Conservation (phyloP, 2,888 invertebrate genomes). For the Pandemis cinnamomeana region DNA sequence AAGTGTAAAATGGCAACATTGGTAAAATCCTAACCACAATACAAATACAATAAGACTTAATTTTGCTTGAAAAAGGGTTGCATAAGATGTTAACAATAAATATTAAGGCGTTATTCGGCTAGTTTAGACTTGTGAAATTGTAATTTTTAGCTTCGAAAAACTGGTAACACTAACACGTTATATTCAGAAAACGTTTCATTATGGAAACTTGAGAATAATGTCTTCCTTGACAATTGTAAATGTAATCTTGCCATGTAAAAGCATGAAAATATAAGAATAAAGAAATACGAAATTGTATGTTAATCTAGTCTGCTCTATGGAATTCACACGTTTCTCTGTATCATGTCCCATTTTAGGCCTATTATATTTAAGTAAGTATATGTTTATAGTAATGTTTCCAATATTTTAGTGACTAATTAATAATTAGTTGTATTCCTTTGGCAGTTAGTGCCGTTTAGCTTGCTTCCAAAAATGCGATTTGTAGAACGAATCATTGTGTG, state of each 20-base stretch:
- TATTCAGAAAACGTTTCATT: neutral
- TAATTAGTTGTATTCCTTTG: constrained; percentile 34
- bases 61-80: too few relatives aligned
- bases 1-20: too few relatives aligned
- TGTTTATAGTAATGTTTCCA: constrained; percentile 31
- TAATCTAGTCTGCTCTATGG: constrained; percentile 11
- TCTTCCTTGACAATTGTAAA: neutral
- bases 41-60: too few relatives aligned
- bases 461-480: neutral
- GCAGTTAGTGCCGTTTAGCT: constrained; percentile 10
- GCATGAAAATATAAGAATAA: neutral
- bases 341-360: constrained; percentile 23
- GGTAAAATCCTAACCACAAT: too few relatives aligned
- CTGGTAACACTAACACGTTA: too few relatives aligned
- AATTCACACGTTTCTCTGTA: constrained; percentile 3
- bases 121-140: too few relatives aligned
- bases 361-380: constrained; percentile 30
- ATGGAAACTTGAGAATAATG: neutral
- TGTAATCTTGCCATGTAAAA: constrained; percentile 20
- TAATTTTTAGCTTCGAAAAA: too few relatives aligned
- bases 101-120: too few relatives aligned
- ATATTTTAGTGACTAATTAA: constrained; percentile 39
- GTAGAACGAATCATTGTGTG: neutral
- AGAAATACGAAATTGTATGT: neutral
- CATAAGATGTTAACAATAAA: too few relatives aligned